Evolutionary conservation across 2,888 invertebrate species (phyloP), one percentile per base, ranked within the genome.

Genomic region (Trichogramma dendrolimi): DNA sequence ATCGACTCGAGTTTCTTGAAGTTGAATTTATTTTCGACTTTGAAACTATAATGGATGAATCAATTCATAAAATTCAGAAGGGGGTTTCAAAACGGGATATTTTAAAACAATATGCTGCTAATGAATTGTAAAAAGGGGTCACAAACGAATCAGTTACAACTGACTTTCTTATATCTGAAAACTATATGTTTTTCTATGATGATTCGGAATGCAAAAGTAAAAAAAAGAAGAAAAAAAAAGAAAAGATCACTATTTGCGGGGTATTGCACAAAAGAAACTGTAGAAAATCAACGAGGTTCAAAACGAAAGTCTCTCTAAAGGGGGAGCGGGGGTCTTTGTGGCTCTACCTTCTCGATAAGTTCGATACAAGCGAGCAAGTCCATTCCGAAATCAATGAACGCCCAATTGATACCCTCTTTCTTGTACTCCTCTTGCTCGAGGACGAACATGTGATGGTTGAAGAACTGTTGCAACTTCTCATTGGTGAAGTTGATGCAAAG

Each of bases 401-500:
- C 89, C 97, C 97, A 98, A 77, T 91, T 87, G 83, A 98, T 97
- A 79, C 96, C 96, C 84, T 98, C 97, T 79, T 85, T 89, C 80
- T 92, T 94, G 85, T 98, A 98, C 81, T 97, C 97, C 83, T 98
- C 96, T 89, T 98, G 97, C 83, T 98, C 97, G 82, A 97, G 86
- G 72, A 98, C 96, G 83, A 98, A 98, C 97, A 98, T 98, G 89
- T 96, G 92, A 83, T 98, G 97, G 85, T 98, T 97, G 89, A 98
- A 98, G 87, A 97, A 98, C 85, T 98, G 97, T 85, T 98, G 97
- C 74, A 98, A 88, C 85, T 96, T 95, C 84, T 98, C 97, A 83
- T 97, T 98, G 82, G 97, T 97, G 86, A 97, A 98, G 87, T 98
- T 98, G 89, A 97, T 98, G 87, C 97, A 97, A 83, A 98, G 88